phyloP scores from a whole-genome alignment of 1,140 invertebrate species.

The Popillia japonica region DNA sequence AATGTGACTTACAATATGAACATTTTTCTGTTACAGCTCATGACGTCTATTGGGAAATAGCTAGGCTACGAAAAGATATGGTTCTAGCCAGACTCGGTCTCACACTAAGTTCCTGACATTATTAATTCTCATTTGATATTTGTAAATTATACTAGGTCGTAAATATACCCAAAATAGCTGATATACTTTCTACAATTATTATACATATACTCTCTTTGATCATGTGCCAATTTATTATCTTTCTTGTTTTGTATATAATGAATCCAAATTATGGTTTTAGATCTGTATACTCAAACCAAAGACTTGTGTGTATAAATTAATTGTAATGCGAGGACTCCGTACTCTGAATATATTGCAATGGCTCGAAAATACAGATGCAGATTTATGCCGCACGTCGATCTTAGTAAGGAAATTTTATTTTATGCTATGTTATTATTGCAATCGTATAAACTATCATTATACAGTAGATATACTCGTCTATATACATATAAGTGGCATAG shows the following conservation, averaged over 20 bases:
- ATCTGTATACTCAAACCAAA: slow-evolving; percentile 40
- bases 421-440: too few relatives aligned
- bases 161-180: slow-evolving; percentile 10
- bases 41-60: slow-evolving; percentile 81
- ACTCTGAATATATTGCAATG: slow-evolving; percentile 20
- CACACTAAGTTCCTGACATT: slow-evolving; percentile 40
- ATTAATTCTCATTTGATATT: slow-evolving; percentile 12
- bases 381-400: background rate
- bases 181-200: slow-evolving; percentile 18
- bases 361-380: background rate
- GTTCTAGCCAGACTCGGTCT: slow-evolving; percentile 76
- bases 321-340: slow-evolving; percentile 24
- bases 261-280: slow-evolving; percentile 31
- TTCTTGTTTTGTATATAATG: slow-evolving; percentile 19
- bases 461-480: background rate
- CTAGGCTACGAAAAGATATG: slow-evolving; percentile 77
- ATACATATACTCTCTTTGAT: slow-evolving; percentile 35
- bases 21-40: slow-evolving; percentile 68
- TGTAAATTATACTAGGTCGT: slow-evolving; percentile 4
- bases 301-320: slow-evolving; percentile 38
- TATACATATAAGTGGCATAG: background rate
- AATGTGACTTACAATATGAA: background rate
- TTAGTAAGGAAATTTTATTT: slow-evolving; percentile 2
- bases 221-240: slow-evolving; percentile 35
- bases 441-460: background rate